Conservation (phyloP, 2,888 invertebrate genomes). For the Augiades crinisus region DNA sequence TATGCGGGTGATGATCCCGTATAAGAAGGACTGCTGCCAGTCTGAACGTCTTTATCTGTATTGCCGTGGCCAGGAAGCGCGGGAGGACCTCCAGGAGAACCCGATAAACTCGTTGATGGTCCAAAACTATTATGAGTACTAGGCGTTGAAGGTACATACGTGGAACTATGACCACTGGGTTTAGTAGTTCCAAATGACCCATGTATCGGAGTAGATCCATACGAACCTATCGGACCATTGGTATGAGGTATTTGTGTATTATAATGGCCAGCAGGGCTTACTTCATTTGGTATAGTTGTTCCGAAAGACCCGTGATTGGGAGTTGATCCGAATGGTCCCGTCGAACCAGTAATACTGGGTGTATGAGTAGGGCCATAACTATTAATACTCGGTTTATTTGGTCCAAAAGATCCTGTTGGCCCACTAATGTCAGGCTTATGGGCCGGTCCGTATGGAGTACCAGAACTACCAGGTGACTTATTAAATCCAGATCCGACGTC, state of each 20-base stretch:
- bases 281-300: conserved; percentile 18
- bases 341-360: conserved; percentile 12
- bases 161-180: neutral
- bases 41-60: neutral
- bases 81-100: neutral
- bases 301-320: conserved; percentile 11
- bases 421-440: neutral
- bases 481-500: neutral
- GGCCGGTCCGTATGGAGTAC: neutral
- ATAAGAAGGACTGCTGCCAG: conserved; percentile 14
- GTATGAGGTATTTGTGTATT: no score
- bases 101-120: neutral
- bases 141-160: neutral
- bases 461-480: conserved; percentile 5
- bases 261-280: no score
- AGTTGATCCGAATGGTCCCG: conserved; percentile 8
- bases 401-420: conserved; percentile 1
- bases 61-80: neutral
- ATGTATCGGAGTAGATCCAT: neutral
- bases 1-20: conserved; percentile 3
- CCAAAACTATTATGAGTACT: neutral
- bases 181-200: neutral
- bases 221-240: neutral
- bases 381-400: no score
- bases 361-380: neutral